Base-by-base conservation (phyloP, 2,888 invertebrate genomes). In the Drosophila gaucha region DNA sequence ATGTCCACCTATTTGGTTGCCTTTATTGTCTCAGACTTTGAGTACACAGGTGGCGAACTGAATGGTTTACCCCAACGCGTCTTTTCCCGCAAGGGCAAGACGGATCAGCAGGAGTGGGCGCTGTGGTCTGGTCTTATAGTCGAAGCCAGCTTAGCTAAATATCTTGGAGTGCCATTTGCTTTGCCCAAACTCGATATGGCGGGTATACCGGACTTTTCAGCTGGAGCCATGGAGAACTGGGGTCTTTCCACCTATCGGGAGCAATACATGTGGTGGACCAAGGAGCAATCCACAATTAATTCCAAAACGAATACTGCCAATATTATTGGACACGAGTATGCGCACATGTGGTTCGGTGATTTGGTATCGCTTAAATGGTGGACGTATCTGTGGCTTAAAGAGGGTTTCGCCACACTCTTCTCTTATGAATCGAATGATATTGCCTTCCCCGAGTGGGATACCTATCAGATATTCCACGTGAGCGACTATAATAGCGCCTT, bases 171-270 rank as follows among this genome's bases (percentile, higher is more conserved):
- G 30, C 92, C 94, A 9, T 97, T 96, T 79, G 94, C 95, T 0
- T 87, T 97, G 18, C 94, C 95, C 0, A 97, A 97, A 91, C 93
- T 96, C 78, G 97, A 98, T 89, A 96, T 97, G 95, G 95, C 95
- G 1, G 96, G 96, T 0, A 94, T 98, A 18, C 96, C 97, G 0
- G 96, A 97, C 80, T 97, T 97, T 85, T 93, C 94, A n/a, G 95
- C 95, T 58, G 96, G 96, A 26, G 97, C 97, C 20, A 98, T 98
- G 97, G 97, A 98, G 89, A 98, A 98, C 89, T 98, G 97, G 97
- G 98, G 98, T 12, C 91, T 98, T 38, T 95, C 97, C 20, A 96
- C 96, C 2, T 92, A 91, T 56, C 89, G 91, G 2, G 91, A 91
- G 54, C 79, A 88, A 56, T 89, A 89, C 67, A 65, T 91, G 69